Evolutionary conservation across 2,888 invertebrate species (phyloP), one percentile per base, ranked within the genome.

Genomic region (Mesochorus sp.): DNA sequence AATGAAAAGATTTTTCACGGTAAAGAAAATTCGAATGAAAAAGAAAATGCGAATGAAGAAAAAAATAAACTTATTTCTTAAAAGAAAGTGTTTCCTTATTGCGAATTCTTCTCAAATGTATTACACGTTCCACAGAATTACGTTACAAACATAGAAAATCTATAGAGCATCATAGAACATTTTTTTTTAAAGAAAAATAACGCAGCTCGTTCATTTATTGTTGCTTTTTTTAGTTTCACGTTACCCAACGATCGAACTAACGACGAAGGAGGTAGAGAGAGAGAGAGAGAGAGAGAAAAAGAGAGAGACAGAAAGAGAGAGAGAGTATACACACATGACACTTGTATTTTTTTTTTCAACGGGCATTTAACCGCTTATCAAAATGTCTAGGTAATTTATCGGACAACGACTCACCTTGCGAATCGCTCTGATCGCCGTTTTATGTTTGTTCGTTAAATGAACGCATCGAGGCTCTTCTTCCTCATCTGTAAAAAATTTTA

Each of bases 361-460:
- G 12, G 71, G 77, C 61, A 80, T 76, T 77, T 76, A 57, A 61
- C 39, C 47, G 14, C 8, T 2, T 44, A 37, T 47, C 1, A 19
- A 47, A 17, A 17, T 47, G 2, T 21, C 10, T 5, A 17, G 6
- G 19, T 6, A 21, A 3, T 39, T 4, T 12, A 28, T 49, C 8
- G 64, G 47, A 76, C 12, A 59, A 67, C 17, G 42, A 91, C 93
- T 92, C 93, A 96, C 96, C 95, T 97, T 97, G 92, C 98, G 93
- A 91, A 98, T 95, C 84, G 97, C 96, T 89, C 98, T 93, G 90
- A 98, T 97, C 84, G 97, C 97, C 83, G 95, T 95, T 92, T 97
- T 97, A 91, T 98, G 97, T 88, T 94, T 95, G 87, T 95, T 95
- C 76, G 98, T 98, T 87, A 98, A 93, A 87, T 96, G 95, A 87